phyloP scores from a whole-genome alignment of 2,113 vertebrate species.

The Macrotis lagotis region DNA sequence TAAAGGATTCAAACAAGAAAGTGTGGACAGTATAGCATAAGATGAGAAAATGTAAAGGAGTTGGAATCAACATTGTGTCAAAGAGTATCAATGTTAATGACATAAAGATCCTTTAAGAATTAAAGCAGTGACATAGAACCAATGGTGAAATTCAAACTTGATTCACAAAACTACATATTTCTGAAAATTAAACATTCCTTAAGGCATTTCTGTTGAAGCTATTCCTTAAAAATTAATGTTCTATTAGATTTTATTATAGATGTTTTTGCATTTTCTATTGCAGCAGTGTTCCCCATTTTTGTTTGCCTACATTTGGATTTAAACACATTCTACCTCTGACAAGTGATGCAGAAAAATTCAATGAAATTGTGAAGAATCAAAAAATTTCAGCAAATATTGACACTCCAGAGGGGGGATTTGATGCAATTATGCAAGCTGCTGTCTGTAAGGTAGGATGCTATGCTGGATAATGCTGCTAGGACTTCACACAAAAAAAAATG shows the following conservation, averaged over 20 bases:
- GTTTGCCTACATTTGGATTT: conserved; percentile 94
- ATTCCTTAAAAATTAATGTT: neutral
- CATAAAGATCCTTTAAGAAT: neutral
- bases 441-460: conserved; percentile 92
- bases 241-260: conserved; percentile 11
- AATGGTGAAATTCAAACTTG: neutral
- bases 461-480: neutral
- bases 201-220: conserved; percentile 19
- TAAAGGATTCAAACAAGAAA: neutral
- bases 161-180: neutral
- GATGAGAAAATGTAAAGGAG: neutral
- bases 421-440: conserved; percentile 97
- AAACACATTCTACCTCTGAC: conserved; percentile 94
- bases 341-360: conserved; percentile 91
- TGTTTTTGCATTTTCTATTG: conserved; percentile 64
- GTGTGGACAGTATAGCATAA: neutral
- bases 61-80: neutral
- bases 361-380: conserved; percentile 91
- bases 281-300: conserved; percentile 84
- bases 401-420: conserved; percentile 93
- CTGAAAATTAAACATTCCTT: conserved; percentile 13
- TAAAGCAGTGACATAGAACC: neutral
- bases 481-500: neutral
- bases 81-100: neutral
- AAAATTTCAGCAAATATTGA: conserved; percentile 94